Conservation (phyloP, 2,797 vertebrate genomes). For the Oreonectes daqikongensis region DNA sequence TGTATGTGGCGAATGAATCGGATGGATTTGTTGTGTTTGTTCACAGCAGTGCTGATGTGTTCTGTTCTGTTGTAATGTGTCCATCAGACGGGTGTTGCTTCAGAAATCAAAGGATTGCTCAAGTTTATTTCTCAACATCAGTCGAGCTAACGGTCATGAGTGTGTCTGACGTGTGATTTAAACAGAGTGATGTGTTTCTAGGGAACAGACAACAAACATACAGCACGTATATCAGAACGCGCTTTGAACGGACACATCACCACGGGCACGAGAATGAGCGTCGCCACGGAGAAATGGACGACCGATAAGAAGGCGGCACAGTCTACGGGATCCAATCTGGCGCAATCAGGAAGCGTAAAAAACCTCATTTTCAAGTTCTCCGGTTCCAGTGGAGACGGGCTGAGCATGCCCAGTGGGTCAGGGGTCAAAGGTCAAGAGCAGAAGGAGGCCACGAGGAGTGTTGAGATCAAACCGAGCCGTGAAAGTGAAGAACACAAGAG, state of each 20-base stretch:
- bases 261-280: neutral
- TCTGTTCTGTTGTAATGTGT: neutral
- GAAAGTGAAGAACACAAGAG: neutral
- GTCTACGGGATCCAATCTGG: slow-evolving; percentile 53
- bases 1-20: neutral
- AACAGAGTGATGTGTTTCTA: slow-evolving; percentile 56
- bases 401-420: neutral
- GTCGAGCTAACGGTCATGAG: neutral
- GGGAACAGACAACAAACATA: slow-evolving; percentile 49
- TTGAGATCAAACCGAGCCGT: neutral
- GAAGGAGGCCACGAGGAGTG: neutral
- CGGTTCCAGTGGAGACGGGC: slow-evolving; percentile 7
- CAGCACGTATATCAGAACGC: slow-evolving; percentile 28
- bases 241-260: slow-evolving; percentile 38
- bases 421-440: neutral
- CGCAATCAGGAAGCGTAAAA: slow-evolving; percentile 66
- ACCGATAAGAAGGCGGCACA: slow-evolving; percentile 38
- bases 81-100: neutral
- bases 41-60: too few relatives aligned
- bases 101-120: neutral
- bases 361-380: slow-evolving; percentile 73
- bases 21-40: neutral
- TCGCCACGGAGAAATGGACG: slow-evolving; percentile 30
- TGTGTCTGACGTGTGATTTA: slow-evolving; percentile 53
- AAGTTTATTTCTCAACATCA: slow-evolving; percentile 4